Evolutionary conservation across 2,113 vertebrate genomes (phyloP).

Genomic region (Quiscalus mexicanus): DNA sequence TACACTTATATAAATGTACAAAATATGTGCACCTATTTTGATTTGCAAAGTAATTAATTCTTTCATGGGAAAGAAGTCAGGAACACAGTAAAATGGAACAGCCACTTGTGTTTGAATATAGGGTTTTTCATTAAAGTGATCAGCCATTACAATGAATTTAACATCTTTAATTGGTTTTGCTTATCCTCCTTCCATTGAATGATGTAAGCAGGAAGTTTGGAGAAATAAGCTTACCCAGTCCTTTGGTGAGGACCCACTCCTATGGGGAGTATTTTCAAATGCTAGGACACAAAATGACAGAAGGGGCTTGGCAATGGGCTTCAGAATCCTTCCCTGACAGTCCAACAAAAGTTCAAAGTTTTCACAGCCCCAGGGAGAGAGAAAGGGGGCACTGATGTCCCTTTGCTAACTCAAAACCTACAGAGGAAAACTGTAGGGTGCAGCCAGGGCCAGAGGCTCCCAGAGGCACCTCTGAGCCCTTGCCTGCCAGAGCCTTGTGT

Average conservation of each 20-base stretch:
- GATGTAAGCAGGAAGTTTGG: not conserved
- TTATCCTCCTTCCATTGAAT: not conserved
- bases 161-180: not conserved
- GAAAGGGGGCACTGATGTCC: not conserved
- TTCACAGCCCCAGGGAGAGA: not conserved
- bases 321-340: not conserved
- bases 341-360: not conserved
- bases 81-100: not conserved
- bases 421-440: not conserved
- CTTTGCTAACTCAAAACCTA: not conserved
- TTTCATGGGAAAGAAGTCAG: not conserved
- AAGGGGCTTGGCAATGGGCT: not conserved
- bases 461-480: fast-evolving
- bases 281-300: not conserved
- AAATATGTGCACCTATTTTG: not conserved
- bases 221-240: not conserved
- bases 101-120: not conserved
- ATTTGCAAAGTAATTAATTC: not conserved
- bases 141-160: not conserved
- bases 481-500: not conserved
- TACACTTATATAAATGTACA: not conserved
- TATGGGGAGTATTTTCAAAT: not conserved
- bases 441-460: fast-evolving
- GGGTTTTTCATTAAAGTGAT: not conserved
- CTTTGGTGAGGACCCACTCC: not conserved